These are phyloP conservation scores for Rynchops niger DNA, from an alignment of 2,113 vertebrate species.

Conservation along the genomic window DNA sequence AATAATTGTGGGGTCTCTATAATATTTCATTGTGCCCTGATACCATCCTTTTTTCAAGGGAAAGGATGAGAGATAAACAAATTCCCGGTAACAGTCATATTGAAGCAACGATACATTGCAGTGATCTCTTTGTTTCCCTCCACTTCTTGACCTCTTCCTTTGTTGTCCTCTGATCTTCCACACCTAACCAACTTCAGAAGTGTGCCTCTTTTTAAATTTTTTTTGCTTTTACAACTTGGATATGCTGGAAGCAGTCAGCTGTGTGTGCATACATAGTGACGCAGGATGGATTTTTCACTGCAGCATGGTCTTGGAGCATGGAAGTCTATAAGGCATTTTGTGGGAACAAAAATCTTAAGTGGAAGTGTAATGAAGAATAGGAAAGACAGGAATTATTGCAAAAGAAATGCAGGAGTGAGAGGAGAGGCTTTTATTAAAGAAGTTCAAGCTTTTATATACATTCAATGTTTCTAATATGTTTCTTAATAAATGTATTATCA, in stretches of 20 bases:
- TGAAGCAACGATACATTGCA: neutral
- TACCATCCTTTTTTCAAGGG: neutral
- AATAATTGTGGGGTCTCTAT: neutral
- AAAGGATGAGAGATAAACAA: neutral
- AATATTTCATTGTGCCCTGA: neutral
- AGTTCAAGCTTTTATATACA: conserved; percentile 76
- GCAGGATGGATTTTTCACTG: neutral
- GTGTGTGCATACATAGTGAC: neutral
- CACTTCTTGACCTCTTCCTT: neutral
- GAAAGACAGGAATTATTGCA: conserved; percentile 37
- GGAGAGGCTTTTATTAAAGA: conserved; percentile 53
- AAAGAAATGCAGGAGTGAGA: conserved; percentile 35
- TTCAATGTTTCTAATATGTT: conserved; percentile 72
- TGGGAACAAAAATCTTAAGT: neutral
- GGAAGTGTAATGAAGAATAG: neutral
- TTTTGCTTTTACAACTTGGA: neutral
- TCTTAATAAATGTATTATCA: conserved; percentile 68
- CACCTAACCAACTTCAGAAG: neutral
- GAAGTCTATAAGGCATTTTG: neutral
- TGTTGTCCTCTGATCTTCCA: neutral
- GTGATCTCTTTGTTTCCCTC: neutral
- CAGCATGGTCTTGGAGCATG: neutral
- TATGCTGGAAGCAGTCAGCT: neutral
- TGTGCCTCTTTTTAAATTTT: neutral
- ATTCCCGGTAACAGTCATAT: neutral